Evolutionary conservation across 2,797 vertebrate species (phyloP), one percentile per base, ranked within the genome.

Genomic region (Semaprochilodus insignis): DNA sequence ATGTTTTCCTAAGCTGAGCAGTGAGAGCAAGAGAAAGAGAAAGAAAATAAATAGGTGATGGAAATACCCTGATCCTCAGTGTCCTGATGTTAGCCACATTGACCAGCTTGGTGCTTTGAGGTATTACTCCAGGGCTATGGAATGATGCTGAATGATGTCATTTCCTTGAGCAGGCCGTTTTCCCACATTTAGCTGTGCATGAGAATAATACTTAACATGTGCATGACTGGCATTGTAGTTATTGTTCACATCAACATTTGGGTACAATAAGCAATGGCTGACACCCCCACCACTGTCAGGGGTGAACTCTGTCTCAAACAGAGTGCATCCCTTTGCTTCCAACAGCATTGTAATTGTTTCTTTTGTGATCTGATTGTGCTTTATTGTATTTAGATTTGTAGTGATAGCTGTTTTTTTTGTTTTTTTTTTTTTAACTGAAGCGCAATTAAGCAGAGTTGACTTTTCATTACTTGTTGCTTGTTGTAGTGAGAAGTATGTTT

Each of bases 201-300:
- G 87, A 88, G 91, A 93, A 91, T 89, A 88, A 93, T 91, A 90
- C 85, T 34, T 87, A 90, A 91, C 91, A 91, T 93, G 91, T 92
- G 89, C 89, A 91, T 74, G 31, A 52, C 88, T 87, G 16, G 80
- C 83, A 81, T 84, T 75, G 87, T 89, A 91, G 87, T 91, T 93
- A 80, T 89, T 89, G 90, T 86, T 92, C 90, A 82, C 90, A 92
- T 93, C 89, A 85, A 88, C 86, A 90, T 92, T 88, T 87, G 87
- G 34, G 36, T 69, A 16, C 71, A 73, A 74, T 73, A 77, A 31
- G 40, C 44, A 90, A 36, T 67, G 59, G 52, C 48, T 81, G 21
- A 66, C 54, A 69, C n/a, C 11, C 57, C 27, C 15, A 4, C 40
- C 4, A 40, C 16, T 76, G 25, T 77, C 21, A 3, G 40, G 59